These are phyloP conservation scores for Rhea americana DNA, from an alignment of 2,113 vertebrate species.

Conservation along the genomic window DNA sequence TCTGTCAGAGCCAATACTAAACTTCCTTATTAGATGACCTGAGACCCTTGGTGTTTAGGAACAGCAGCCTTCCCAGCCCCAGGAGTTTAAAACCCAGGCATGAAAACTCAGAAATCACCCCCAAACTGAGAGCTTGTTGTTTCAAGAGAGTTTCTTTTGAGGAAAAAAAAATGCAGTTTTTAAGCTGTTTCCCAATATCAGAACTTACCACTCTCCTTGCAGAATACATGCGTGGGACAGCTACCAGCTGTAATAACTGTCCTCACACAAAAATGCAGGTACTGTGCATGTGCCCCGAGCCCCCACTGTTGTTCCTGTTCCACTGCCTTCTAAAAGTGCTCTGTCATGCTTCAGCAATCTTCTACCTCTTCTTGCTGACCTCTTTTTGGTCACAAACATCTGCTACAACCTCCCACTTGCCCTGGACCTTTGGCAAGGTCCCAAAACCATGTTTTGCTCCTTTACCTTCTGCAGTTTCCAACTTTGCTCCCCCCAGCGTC, in stretches of 20 bases:
- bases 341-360: background rate
- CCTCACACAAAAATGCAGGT: background rate
- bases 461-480: background rate
- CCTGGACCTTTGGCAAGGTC: background rate
- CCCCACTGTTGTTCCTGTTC: background rate
- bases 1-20: background rate
- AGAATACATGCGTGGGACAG: background rate
- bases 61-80: background rate
- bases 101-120: background rate
- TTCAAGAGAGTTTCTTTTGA: background rate
- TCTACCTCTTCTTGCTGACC: background rate
- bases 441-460: rapidly evolving
- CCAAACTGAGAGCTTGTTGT: background rate
- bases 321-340: conserved; percentile 5
- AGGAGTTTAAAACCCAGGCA: background rate
- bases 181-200: background rate
- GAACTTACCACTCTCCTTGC: background rate
- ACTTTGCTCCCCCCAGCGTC: background rate
- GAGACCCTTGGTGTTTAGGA: background rate
- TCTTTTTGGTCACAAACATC: conserved; percentile 28
- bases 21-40: background rate
- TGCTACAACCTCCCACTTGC: background rate
- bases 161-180: background rate
- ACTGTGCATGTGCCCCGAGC: background rate
- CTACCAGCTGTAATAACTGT: background rate